Evolutionary conservation across 2,888 invertebrate genomes (phyloP), one percentile per base, ranked within the genome.

Genomic region (Ctenicera cuprea): DNA sequence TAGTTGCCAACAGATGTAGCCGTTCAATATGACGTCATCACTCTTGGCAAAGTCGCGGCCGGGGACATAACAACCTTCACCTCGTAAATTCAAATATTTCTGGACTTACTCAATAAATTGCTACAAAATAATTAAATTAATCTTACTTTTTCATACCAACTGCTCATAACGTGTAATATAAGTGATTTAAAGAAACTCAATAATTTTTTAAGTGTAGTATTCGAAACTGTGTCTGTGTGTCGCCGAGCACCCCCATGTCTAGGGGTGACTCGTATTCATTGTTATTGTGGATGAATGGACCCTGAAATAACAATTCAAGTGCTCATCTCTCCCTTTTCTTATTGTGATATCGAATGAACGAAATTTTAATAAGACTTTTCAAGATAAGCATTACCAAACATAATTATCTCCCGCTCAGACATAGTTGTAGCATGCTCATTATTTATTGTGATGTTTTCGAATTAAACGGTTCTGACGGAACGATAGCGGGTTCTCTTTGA

Each of bases 1-100:
- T 83, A 81, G 86, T 78, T 85, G 87, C 82, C 79, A 70, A 37
- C 74, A 63, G 74, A 74, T 72, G 45, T 71, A 72, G 62, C 70
- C 70, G 45, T 38, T 43, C 11, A 57, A 59, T 7, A 41, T 65
- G 54, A 48, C 59, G 63, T 65, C 65, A 65, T 16, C 43, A 30
- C 37, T 65, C 33, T 16, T 65, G 52, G 50, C 62, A 26, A 59
- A 59, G 62, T 62, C 62, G 62, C 43, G 45, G 45, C 62, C 62
- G 45, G 62, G 62, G n/a, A 38, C 43, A 18, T 45, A 3, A 62
- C 26, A 52, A 52, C 14, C 59, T 62, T 38, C 45, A 20, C 20
- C 43, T 45, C 26, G 43, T 62, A 62, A 62, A 43, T 45, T 45
- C 18, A 59, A 59, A 59, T 59, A 41, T 18, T 22, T 41, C 30